These are phyloP conservation scores for Eurytemora carolleeae DNA, from an alignment of 1,140 invertebrate genomes.

Conservation along the genomic window DNA sequence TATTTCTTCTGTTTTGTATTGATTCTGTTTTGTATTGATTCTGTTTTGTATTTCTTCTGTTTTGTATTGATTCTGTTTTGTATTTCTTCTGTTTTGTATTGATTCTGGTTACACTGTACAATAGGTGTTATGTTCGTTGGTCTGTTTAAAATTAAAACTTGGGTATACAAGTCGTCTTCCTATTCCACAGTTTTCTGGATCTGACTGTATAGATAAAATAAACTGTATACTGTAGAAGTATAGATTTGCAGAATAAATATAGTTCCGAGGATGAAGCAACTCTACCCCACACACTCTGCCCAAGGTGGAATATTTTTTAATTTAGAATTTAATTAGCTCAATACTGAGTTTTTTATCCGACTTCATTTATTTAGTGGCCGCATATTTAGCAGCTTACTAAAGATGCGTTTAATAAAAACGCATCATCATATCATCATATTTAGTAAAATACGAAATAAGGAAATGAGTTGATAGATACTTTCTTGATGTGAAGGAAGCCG, in stretches of 20 bases:
- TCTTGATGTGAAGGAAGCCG: neutral
- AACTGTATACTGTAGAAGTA: neutral
- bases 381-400: neutral
- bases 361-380: neutral
- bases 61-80: no score
- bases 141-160: no score
- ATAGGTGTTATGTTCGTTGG: no score
- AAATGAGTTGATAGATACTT: neutral
- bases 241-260: no score
- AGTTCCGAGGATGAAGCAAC: neutral
- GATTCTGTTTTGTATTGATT: no score
- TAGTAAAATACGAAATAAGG: neutral
- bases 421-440: neutral
- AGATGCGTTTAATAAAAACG: neutral
- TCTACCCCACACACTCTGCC: neutral
- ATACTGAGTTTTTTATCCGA: neutral
- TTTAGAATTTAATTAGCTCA: neutral
- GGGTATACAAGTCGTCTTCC: no score
- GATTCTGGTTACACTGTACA: no score
- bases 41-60: no score
- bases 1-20: no score
- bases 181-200: no score
- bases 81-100: no score
- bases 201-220: neutral
- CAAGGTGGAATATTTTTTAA: neutral